These are phyloP conservation scores for Dendroctonus ponderosae DNA, from an alignment of 1,140 invertebrate genomes.

Conservation along the genomic window DNA sequence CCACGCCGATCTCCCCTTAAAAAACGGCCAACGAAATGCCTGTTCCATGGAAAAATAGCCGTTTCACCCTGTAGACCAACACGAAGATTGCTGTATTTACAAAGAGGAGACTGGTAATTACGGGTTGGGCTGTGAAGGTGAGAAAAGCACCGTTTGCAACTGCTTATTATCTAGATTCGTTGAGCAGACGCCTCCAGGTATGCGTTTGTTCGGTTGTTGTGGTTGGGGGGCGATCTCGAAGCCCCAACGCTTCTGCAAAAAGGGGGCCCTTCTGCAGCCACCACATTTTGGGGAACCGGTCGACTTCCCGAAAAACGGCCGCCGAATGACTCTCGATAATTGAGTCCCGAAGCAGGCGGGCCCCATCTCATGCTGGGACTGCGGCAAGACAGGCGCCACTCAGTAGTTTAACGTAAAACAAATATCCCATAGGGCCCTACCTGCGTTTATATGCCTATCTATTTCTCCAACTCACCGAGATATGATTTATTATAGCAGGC, in stretches of 20 bases:
- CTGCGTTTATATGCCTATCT: conserved; percentile 36
- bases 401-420: conserved; percentile 32
- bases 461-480: conserved; percentile 34
- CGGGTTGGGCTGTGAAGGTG: conserved; percentile 15
- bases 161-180: conserved; percentile 18
- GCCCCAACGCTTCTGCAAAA: too few relatives aligned
- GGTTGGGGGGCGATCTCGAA: too few relatives aligned
- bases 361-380: conserved; percentile 12
- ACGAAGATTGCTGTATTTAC: conserved; percentile 28
- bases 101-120: conserved; percentile 23
- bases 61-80: too few relatives aligned
- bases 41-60: too few relatives aligned
- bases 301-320: neutral
- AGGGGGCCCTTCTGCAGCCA: too few relatives aligned
- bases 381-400: conserved; percentile 29
- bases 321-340: conserved; percentile 25
- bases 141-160: conserved; percentile 22
- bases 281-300: too few relatives aligned
- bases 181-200: conserved; percentile 13
- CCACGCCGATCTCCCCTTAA: too few relatives aligned
- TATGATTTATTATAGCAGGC: conserved; percentile 24
- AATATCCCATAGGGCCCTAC: conserved; percentile 33
- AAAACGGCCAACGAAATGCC: too few relatives aligned
- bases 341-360: conserved; percentile 15
- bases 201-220: neutral